phyloP scores from a whole-genome alignment of 2,797 vertebrate genomes.

The Synanceia verrucosa region DNA sequence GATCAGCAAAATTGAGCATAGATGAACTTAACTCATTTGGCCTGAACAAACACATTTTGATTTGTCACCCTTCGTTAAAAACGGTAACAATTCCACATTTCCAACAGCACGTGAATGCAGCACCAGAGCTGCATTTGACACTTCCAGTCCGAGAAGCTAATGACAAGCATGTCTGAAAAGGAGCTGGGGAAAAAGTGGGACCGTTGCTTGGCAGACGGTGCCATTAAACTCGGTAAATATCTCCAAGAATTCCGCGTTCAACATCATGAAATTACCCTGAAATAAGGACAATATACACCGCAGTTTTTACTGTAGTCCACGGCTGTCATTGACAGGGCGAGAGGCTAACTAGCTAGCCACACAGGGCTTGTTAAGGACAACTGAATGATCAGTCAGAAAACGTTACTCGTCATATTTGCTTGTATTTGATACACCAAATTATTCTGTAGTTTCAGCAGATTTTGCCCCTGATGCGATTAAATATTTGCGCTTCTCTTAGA shows the following conservation, averaged over 20 bases:
- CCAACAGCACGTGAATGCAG: constrained; percentile 37
- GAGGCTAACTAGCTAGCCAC: constrained; percentile 68
- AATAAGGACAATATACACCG: not conserved
- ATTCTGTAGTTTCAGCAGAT: not conserved
- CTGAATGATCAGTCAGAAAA: not conserved
- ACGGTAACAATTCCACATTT: rapidly evolving
- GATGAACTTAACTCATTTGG: no score
- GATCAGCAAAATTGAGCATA: no score
- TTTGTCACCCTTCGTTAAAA: not conserved
- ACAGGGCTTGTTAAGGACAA: constrained; percentile 66
- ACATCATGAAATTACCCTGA: rapidly evolving
- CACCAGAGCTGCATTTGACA: constrained; percentile 52
- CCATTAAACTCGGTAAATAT: constrained; percentile 83
- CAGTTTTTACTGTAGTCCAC: not conserved
- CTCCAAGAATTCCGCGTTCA: not conserved
- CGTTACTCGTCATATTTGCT: not conserved
- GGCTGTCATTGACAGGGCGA: constrained; percentile 65
- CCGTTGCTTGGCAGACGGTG: constrained; percentile 81
- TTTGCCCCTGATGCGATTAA: rapidly evolving
- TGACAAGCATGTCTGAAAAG: constrained; percentile 81
- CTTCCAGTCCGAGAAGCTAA: constrained; percentile 50
- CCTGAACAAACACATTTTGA: no score
- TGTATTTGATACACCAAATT: not conserved
- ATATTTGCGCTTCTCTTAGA: not conserved
- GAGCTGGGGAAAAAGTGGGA: constrained; percentile 85